Evolutionary conservation across 2,888 invertebrate genomes (phyloP).

Genomic region (Ophonus ardosiacus): DNA sequence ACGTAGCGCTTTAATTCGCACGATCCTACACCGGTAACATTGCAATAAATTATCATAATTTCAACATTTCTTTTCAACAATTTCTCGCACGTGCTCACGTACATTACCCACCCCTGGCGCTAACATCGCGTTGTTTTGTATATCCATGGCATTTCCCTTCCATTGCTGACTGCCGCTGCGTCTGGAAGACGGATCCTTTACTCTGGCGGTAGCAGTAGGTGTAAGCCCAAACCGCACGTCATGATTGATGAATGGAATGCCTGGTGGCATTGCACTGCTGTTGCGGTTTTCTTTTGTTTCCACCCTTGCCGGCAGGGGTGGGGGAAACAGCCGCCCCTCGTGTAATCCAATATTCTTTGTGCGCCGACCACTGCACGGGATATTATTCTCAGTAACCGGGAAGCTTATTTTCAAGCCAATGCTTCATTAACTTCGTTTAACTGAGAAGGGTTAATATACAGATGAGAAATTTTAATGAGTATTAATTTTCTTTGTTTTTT

Average conservation of each 20-base stretch:
- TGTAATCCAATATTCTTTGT: constrained; percentile 53
- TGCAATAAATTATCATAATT: no score
- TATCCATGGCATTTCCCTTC: no score
- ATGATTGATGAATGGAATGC: constrained; percentile 27
- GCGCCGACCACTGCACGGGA: not conserved
- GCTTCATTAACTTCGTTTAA: constrained; percentile 12
- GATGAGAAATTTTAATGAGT: constrained; percentile 34
- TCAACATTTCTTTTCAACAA: no score
- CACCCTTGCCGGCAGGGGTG: constrained; percentile 38
- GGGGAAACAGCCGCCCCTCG: constrained; percentile 40
- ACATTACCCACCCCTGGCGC: no score
- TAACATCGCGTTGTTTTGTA: no score
- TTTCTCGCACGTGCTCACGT: no score
- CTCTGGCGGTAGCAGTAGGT: constrained; percentile 1
- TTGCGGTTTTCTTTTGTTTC: constrained; percentile 43
- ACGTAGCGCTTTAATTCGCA: no score
- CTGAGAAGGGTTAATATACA: not conserved
- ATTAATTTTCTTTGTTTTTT: no score
- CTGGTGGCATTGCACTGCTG: not conserved
- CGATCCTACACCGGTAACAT: no score
- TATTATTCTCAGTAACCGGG: constrained; percentile 5
- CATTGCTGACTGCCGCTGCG: no score
- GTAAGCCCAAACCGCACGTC: not conserved
- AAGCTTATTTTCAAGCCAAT: constrained; percentile 14
- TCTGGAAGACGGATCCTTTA: no score